Percentiles rank a stretch among this genome's conserved stretches.
These are phyloP conservation scores for Ptiloglossa arizonensis DNA, from an alignment of 1,140 invertebrate genomes.

Conservation along the genomic window DNA sequence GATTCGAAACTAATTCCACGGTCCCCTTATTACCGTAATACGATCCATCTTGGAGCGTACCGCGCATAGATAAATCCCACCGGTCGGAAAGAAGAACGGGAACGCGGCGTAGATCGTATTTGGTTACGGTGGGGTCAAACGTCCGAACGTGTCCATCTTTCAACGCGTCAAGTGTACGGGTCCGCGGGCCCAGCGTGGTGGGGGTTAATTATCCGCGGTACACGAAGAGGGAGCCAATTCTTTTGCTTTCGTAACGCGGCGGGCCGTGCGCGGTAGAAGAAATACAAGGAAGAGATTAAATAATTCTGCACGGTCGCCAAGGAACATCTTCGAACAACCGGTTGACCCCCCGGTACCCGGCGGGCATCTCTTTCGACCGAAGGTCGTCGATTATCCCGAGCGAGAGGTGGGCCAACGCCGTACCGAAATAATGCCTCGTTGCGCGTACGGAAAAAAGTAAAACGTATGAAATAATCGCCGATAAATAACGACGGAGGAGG, in stretches of 20 bases:
- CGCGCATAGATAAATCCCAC: too few species aligned
- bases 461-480: conserved; percentile 47
- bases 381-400: conserved; percentile 45
- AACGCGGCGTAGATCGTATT: too few species aligned
- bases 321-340: conserved; percentile 8
- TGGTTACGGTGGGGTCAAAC: too few species aligned
- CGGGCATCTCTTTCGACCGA: conserved; percentile 34
- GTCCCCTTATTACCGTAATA: too few species aligned
- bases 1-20: too few species aligned
- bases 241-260: neutral
- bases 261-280: neutral
- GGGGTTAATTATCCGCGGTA: neutral
- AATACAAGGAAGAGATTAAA: conserved; percentile 1
- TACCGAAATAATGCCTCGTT: conserved; percentile 43
- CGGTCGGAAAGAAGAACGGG: too few species aligned
- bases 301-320: conserved; percentile 12
- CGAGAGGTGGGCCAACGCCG: conserved; percentile 25
- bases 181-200: too few species aligned
- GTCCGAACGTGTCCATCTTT: too few species aligned
- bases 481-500: conserved; percentile 49
- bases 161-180: too few species aligned
- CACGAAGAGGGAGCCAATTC: neutral
- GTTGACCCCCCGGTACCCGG: neutral
- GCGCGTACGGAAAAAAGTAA: conserved; percentile 11
- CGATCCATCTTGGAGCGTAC: too few species aligned